Conservation (phyloP, 2,113 vertebrate genomes). For the Cricetomys ansorgei region DNA sequence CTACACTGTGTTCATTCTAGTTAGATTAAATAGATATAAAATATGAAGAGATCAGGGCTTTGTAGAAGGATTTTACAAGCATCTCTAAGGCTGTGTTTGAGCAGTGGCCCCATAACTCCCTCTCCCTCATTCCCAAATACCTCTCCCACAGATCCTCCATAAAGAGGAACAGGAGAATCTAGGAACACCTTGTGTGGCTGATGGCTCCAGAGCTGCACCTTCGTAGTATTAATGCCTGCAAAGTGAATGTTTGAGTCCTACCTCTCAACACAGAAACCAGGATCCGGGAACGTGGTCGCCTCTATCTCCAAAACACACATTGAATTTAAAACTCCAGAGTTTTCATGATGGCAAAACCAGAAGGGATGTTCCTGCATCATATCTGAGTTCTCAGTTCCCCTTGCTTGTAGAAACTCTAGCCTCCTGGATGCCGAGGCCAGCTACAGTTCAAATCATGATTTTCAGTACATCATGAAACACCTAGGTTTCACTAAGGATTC, state of each 20-base stretch:
- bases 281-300: not conserved
- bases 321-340: not conserved
- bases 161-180: not conserved
- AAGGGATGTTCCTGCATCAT: not conserved
- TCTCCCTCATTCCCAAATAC: not conserved
- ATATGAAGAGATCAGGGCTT: not conserved
- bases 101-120: not conserved
- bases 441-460: not conserved
- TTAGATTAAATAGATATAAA: not conserved
- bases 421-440: not conserved
- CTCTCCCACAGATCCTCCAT: not conserved
- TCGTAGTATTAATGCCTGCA: not conserved
- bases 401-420: not conserved
- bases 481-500: not conserved
- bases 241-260: not conserved
- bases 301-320: not conserved
- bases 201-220: not conserved
- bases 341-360: not conserved
- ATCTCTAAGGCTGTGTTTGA: not conserved
- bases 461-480: not conserved
- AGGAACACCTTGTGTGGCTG: not conserved
- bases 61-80: not conserved
- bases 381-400: not conserved
- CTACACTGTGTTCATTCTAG: not conserved
- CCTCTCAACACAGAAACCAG: not conserved